Base-by-base conservation (phyloP, 2,797 vertebrate species). In the Pelodytes ibericus region DNA sequence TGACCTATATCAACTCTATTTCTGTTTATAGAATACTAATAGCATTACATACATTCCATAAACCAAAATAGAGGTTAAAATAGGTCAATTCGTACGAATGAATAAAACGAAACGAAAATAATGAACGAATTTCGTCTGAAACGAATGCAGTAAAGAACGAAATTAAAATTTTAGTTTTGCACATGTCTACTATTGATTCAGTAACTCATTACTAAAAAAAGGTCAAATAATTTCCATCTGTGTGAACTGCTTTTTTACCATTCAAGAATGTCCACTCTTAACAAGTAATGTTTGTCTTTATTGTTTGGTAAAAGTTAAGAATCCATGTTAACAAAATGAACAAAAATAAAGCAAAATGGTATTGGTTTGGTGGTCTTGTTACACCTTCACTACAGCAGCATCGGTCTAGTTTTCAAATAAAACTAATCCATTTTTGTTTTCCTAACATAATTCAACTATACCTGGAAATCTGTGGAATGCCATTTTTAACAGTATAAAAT, bases 361-460 rank as follows among this genome's bases (percentile, higher is more conserved):
- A 90, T 87, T 57, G 89, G 86, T 88, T 89, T 89, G 87, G 89
- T 90, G 91, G 95, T 93, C 92, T 89, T 94, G 93, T 83, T 89
- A 92, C 91, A 92, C 84, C 80, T 87, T 82, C 0, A 82, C 63
- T 60, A 92, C 91, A 93, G 91, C 88, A 86, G 83, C 85, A 83
- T 85, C 89, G 84, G 87, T 84, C 86, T 84, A 88, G 58, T 11
- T 39, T 84, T 87, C 84, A 84, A 80, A 85, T 77, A 87, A 83
- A 88, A 56, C 71, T 74, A 83, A 80, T 81, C 47, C 29, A 81
- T 75, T 39, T 39, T 39, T 53, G 7, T 44, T 74, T 73, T 81
- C 78, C 82, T 72, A 44, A 77, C 84, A 78, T 61, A 84, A 82
- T 79, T 83, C 80, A 83, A 2, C 80, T 88, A 68, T 10, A 41